These are phyloP conservation scores for Sipha maydis DNA, from an alignment of 2,888 invertebrate genomes.

Conservation along the genomic window DNA sequence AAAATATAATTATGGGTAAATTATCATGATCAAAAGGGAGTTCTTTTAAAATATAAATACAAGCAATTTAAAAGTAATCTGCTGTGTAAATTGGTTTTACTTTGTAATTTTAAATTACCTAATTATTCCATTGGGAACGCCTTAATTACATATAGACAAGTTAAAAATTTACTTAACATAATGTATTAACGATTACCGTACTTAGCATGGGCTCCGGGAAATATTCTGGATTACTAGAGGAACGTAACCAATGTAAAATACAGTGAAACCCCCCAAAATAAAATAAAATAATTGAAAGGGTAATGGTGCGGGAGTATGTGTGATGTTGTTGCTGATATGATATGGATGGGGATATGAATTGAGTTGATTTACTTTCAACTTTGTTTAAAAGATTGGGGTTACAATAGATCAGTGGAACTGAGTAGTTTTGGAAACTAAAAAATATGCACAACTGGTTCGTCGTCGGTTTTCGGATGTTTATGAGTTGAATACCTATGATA, in stretches of 20 bases:
- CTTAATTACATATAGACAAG: conserved; percentile 48
- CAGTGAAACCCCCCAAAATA: not conserved
- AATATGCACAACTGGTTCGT: too few relatives aligned
- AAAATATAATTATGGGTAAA: conserved; percentile 46
- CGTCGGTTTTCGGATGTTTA: too few relatives aligned
- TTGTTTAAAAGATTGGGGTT: too few relatives aligned
- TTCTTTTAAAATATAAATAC: conserved; percentile 24
- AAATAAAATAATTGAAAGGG: too few relatives aligned
- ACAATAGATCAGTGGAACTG: too few relatives aligned
- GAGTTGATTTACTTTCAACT: too few relatives aligned
- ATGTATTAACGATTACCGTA: conserved; percentile 36
- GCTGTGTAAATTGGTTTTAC: conserved; percentile 48
- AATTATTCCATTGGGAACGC: conserved; percentile 44
- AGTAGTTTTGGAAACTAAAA: too few relatives aligned
- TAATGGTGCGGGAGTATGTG: too few relatives aligned
- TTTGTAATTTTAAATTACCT: conserved; percentile 54
- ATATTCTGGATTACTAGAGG: not conserved
- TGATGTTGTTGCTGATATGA: too few relatives aligned
- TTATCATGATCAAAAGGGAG: conserved; percentile 49
- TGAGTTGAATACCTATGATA: too few relatives aligned
- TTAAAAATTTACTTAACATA: conserved; percentile 43
- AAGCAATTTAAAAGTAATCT: conserved; percentile 59
- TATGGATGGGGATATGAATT: too few relatives aligned
- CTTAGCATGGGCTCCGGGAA: not conserved
- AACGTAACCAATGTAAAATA: conserved; percentile 8